These are phyloP conservation scores for Talpa occidentalis DNA, from an alignment of 2,113 vertebrate species.

Conservation along the genomic window DNA sequence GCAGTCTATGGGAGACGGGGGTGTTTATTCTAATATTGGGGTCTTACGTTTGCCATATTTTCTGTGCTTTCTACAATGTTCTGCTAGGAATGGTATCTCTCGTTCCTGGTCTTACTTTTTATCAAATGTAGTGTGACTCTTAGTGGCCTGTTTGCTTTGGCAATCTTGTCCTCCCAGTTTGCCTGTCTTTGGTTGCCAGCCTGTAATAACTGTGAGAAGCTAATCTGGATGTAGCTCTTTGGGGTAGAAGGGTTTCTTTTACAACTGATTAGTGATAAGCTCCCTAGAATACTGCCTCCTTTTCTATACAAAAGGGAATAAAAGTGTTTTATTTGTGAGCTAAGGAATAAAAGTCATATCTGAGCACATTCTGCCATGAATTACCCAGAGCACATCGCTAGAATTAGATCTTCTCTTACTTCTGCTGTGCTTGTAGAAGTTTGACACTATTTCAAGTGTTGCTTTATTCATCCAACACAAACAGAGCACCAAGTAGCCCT, in stretches of 20 bases:
- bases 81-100: neutral
- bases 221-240: neutral
- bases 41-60: neutral
- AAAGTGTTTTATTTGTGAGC: neutral
- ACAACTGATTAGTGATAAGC: neutral
- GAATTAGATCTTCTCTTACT: neutral
- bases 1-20: neutral
- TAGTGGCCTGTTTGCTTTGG: neutral
- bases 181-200: neutral
- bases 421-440: neutral
- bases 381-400: neutral
- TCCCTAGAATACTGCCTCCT: neutral
- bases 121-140: neutral
- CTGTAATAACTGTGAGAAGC: neutral
- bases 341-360: neutral
- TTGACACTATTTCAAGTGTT: neutral
- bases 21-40: neutral
- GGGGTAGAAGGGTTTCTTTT: neutral
- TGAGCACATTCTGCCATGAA: neutral
- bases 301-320: too few relatives aligned
- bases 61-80: neutral
- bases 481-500: neutral
- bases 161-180: neutral
- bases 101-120: neutral
- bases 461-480: neutral